phyloP scores from a whole-genome alignment of 2,113 vertebrate species.

The Turnix velox region DNA sequence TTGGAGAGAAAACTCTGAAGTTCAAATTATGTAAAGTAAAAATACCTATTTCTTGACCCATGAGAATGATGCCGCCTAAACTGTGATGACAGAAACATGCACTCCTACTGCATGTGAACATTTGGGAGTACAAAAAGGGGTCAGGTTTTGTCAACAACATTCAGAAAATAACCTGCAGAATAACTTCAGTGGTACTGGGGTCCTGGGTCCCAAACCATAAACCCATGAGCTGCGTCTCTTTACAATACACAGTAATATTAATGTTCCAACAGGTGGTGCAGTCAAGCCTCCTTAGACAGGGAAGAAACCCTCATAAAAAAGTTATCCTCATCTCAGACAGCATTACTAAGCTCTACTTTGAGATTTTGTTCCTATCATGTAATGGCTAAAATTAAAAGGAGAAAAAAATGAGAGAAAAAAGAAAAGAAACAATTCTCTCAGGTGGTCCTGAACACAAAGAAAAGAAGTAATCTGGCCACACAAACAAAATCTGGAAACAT shows the following conservation, averaged over 20 bases:
- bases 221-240: neutral
- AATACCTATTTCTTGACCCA: neutral
- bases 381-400: neutral
- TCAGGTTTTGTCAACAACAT: fast-evolving
- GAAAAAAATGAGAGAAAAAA: neutral
- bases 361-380: neutral
- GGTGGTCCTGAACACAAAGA: neutral
- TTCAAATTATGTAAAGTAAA: neutral
- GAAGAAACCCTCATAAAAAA: neutral
- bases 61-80: fast-evolving
- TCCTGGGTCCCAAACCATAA: neutral
- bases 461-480: neutral
- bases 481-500: neutral
- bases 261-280: neutral
- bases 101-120: fast-evolving
- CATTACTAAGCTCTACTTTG: neutral
- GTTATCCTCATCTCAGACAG: neutral
- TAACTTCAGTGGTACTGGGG: neutral
- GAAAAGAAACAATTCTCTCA: neutral
- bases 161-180: neutral
- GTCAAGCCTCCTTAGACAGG: neutral
- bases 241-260: neutral
- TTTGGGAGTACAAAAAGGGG: neutral
- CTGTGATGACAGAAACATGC: fast-evolving
- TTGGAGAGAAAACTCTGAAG: neutral